phyloP scores from a whole-genome alignment of 37 sponge, comb jelly and placozoan species.

The Chondrosia reniformis region DNA sequence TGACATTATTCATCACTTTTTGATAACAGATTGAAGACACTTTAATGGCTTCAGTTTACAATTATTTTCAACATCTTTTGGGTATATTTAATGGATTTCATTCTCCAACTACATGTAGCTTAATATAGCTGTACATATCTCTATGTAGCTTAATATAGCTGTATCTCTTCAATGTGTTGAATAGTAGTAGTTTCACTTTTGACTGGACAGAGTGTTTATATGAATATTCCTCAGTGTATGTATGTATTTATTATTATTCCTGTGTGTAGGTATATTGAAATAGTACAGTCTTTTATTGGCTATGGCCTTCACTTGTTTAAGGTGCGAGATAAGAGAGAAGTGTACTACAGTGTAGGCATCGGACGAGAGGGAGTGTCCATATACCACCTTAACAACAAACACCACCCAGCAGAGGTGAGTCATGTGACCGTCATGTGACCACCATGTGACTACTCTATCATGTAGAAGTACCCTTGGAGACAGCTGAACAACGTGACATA shows the following conservation, averaged over 20 bases:
- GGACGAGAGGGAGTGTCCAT: constrained; percentile 22
- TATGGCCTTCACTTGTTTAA: constrained; percentile 69
- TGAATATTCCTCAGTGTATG: too few relatives aligned
- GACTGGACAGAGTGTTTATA: too few relatives aligned
- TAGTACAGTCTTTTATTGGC: constrained; percentile 56
- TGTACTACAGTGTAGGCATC: neutral
- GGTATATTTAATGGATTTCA: too few relatives aligned
- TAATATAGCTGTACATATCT: neutral
- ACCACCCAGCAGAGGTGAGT: constrained; percentile 8
- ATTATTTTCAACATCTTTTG: too few relatives aligned
- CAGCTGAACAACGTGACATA: constrained; percentile 75
- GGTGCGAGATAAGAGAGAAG: constrained; percentile 49
- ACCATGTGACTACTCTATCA: neutral
- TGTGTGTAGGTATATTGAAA: constrained; percentile 59
- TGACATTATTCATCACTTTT: too few relatives aligned
- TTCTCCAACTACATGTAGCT: too few relatives aligned
- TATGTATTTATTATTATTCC: neutral
- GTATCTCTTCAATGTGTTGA: too few relatives aligned
- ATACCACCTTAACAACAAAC: neutral
- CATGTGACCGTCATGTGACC: too few relatives aligned
- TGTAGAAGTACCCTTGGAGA: constrained; percentile 66
- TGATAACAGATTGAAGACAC: too few relatives aligned
- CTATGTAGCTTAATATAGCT: too few relatives aligned
- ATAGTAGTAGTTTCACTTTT: too few relatives aligned
- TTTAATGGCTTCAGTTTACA: too few relatives aligned